Evolutionary conservation across 2,113 vertebrate genomes (phyloP), one percentile per base, ranked within the genome.

Genomic region (Peromyscus polionotus): DNA sequence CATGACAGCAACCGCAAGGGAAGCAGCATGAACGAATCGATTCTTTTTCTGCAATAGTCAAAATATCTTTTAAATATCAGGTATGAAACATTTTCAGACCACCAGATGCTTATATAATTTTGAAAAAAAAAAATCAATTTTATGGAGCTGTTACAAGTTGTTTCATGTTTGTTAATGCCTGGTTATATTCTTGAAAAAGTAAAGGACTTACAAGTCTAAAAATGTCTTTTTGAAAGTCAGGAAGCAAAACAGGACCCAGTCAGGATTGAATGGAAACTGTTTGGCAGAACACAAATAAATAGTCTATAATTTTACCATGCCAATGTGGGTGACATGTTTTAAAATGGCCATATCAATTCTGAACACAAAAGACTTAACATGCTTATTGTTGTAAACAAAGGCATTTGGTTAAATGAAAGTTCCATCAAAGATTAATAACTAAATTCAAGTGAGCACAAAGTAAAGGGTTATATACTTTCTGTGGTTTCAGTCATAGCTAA

Each of bases 371-470:
- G 89, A 97, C 76, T 97, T 96, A 97, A 97, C 80, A 8, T 17
- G 70, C 83, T 77, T 91, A 97, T 93, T 96, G 88, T 80, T 96
- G 39, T 97, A 98, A 98, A 98, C 93, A 90, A 65, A 98, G 76
- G 88, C 92, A 98, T 98, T 96, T 97, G 96, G 93, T 97, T 98
- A 98, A 98, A 98, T 94, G 81, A 97, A 98, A 98, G 95, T 97
- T 95, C 98, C 96, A 98, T 98, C 97, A 97, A 95, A 97, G 92
- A 77, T 96, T 98, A 98, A 97, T 95, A 98, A 97, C 89, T 72
- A 97, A 98, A 98, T 98, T 98, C 97, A 98, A 98, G 81, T 76
- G 96, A 98, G 98, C 97, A 97, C 90, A 98, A 98, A 97, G 75
- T 96, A 96, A 98, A 97, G 96, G 73, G 77, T 96, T 97, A 97